These are phyloP conservation scores for Oreocharis arfaki DNA, from an alignment of 2,113 vertebrate genomes.

Conservation along the genomic window DNA sequence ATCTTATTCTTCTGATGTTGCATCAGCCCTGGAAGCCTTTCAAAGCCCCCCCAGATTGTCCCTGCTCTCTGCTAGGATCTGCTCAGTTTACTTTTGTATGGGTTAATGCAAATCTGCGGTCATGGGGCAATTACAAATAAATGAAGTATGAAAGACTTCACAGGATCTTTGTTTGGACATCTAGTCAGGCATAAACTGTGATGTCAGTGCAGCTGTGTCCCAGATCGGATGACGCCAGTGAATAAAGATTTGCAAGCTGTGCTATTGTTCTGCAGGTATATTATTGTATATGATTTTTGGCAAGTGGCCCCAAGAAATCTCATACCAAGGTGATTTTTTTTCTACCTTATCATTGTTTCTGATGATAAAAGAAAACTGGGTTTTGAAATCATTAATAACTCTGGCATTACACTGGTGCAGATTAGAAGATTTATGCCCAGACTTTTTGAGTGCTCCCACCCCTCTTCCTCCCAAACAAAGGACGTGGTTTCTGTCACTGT, in stretches of 20 bases:
- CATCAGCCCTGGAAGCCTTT: not conserved
- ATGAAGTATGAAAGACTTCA: conserved; percentile 2
- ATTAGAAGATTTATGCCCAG: not conserved
- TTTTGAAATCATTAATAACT: not conserved
- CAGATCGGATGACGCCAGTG: not conserved
- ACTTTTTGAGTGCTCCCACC: not conserved
- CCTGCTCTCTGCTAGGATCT: not conserved
- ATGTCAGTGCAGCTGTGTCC: not conserved
- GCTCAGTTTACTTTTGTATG: not conserved
- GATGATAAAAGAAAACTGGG: not conserved
- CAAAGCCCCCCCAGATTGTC: not conserved
- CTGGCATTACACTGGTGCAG: not conserved
- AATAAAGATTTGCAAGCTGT: not conserved
- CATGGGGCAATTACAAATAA: not conserved
- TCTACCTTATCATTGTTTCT: not conserved
- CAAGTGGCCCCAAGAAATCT: not conserved
- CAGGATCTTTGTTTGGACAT: conserved; percentile 1
- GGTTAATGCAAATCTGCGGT: not conserved
- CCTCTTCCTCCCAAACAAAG: not conserved
- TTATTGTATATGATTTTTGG: not conserved
- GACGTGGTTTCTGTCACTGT: not conserved
- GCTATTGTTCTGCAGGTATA: not conserved
- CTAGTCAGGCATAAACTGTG: not conserved
- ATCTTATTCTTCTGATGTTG: not conserved
- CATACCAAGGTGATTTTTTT: not conserved